These are phyloP conservation scores for Drosophila littoralis DNA, from an alignment of 1,140 invertebrate species.

Conservation along the genomic window DNA sequence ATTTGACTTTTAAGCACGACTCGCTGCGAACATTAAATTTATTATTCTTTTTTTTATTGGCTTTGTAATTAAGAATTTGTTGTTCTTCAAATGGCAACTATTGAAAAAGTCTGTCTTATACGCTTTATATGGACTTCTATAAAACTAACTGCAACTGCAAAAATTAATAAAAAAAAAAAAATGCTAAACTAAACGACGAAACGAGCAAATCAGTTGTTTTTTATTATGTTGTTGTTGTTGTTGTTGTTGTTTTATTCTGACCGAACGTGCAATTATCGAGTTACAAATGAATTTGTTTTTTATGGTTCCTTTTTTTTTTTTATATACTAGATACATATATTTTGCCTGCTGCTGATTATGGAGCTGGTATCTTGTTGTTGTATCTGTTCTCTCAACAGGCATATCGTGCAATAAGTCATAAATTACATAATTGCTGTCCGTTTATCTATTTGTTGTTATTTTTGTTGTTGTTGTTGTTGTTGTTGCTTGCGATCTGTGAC, in stretches of 20 bases:
- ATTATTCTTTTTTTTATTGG: constrained; percentile 13
- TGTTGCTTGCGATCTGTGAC: constrained; percentile 28
- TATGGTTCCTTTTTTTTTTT: constrained; percentile 30
- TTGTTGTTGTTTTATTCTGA: constrained; percentile 11
- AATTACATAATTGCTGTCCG: constrained; percentile 69
- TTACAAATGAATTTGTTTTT: constrained; percentile 59
- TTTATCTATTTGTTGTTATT: constrained; percentile 49
- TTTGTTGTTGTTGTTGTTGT: constrained; percentile 5
- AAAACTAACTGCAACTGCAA: constrained; percentile 25
- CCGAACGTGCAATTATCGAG: constrained; percentile 69
- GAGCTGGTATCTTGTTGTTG: constrained; percentile 38
- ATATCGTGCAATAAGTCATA: constrained; percentile 56
- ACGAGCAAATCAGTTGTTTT: constrained; percentile 16
- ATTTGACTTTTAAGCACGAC: constrained; percentile 12
- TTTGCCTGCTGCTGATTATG: constrained; percentile 40
- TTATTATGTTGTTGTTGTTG: constrained; percentile 10
- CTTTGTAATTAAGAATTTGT: constrained; percentile 47
- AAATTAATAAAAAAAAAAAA: constrained; percentile 15
- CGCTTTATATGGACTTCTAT: constrained; percentile 42
- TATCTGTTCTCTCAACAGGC: constrained; percentile 38
- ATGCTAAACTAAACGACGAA: constrained; percentile 5
- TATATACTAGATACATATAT: background rate
- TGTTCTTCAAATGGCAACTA: constrained; percentile 32
- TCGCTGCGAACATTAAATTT: constrained; percentile 13
- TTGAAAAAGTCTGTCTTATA: constrained; percentile 39